Evolutionary conservation across 2,797 vertebrate genomes (phyloP), one percentile per base, ranked within the genome.

Genomic region (Acanthiza pusilla): DNA sequence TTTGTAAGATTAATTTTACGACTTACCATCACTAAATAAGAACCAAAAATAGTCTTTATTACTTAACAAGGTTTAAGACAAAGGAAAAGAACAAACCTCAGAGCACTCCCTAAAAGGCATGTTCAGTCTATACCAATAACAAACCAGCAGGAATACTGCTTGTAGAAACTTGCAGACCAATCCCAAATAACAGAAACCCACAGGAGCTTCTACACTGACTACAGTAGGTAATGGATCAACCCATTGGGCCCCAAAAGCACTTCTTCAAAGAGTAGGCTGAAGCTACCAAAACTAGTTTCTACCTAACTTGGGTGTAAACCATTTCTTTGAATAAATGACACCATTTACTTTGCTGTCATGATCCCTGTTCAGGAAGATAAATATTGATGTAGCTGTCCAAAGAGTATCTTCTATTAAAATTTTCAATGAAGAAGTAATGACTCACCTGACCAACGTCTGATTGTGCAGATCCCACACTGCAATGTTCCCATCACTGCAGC

Each of bases 401-500:
- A 89, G 17, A 79, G 43, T 45, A 91, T 50, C 16, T 78, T 87
- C n/a, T n/a, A 89, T 36, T 40, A 63, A 84, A 53, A 25, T 66
- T 58, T 42, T 88, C 38, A 18, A 26, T 63, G 63, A 91, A 63
- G 29, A 58, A 43, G 9, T 38, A 58, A 53, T 26, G 13, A 93
- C 98, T 97, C 86, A 98, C 98, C 98, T 98, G 97, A 98, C 98
- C 77, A 98, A 78, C 0, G 98, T 98, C 97, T 98, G 98, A 93
- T 98, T 98, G 93, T 98, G 98, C 57, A 98, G 97, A 96, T 98
- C 98, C 98, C 98, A 98, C 76, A 98, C 98, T 7, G 98, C 98
- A 3, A 98, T 98, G 96, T 98, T 98, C 58, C 98, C 98, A 20
- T 98, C 98, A 5, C 98, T 98, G 93, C 98, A 98, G 97, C 98